Base-by-base conservation (phyloP, 2,888 invertebrate genomes). In the Endomychus coccineus region DNA sequence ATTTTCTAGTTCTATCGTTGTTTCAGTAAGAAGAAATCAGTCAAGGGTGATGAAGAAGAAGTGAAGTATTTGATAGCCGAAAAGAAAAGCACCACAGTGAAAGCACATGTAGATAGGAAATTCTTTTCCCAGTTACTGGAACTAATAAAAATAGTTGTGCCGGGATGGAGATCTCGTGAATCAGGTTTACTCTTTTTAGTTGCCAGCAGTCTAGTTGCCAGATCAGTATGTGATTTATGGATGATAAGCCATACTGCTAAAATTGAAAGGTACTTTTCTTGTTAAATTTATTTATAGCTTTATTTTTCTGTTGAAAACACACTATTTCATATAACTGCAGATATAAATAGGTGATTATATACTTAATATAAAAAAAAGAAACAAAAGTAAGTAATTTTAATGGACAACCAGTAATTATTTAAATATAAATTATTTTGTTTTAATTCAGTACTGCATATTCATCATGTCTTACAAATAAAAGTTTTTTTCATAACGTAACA, bases 171-270 rank as follows among this genome's bases (percentile, higher is more conserved):
- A 64, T 77, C 82, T 7, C 69, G 80, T 38, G 94, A 94, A 67
- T 73, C 77, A 45, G 83, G 79, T 3, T 77, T 82, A 43, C 70
- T 89, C 56, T 43, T 74, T 7, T 62, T 89, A 14, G 80, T 91
- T 4, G 96, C 95, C 1, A 59, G 70, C 3, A 80, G 91, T 3
- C 71, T 98, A 24, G 74, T 95, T 13, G 80, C 87, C 2, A 74
- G 96, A 49, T 95, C 97, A 0, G 75, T 92, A 49, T 95, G 95
- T 58, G 98, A 98, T 67, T 75, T 98, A 34, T 98, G 95, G 94
- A 81, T 97, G 72, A 98, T 98, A 51, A 85, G 89, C 57, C 90
- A 87, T 61, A 87, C 89, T 7, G 97, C 97, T 2, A 74, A 85
- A 36, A 80, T 97, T 51, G 97, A 97, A 73, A 89, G 87, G 86